Conservation (phyloP, 2,113 vertebrate species). For the Ginglymostoma cirratum region DNA sequence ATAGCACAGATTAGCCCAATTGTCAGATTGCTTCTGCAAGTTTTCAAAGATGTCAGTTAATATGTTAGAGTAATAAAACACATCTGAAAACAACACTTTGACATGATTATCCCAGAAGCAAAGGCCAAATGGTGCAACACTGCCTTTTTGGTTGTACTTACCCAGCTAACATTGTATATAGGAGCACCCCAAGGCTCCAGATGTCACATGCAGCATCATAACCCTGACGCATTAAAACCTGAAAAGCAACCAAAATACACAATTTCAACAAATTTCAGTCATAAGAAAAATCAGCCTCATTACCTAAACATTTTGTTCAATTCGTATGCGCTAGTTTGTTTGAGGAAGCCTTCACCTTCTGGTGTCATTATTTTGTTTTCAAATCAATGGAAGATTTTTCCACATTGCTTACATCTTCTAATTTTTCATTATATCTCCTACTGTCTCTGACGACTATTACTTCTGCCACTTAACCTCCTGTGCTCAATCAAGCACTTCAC, state of each 20-base stretch:
- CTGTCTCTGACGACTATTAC: background rate
- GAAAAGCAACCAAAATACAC: background rate
- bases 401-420: background rate
- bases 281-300: background rate
- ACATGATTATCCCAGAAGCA: background rate
- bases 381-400: background rate
- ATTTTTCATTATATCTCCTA: background rate
- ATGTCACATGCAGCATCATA: slow-evolving; percentile 84
- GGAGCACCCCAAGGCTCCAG: slow-evolving; percentile 79
- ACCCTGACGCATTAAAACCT: slow-evolving; percentile 80
- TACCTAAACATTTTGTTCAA: slow-evolving; percentile 40
- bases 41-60: background rate
- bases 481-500: background rate
- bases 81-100: background rate
- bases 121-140: background rate
- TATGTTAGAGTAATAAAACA: background rate
- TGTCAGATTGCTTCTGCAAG: background rate
- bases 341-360: background rate
- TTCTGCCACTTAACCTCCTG: background rate
- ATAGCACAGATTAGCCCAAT: no score
- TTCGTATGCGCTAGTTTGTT: background rate
- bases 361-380: background rate
- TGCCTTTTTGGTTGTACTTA: slow-evolving; percentile 47
- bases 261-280: background rate
- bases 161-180: slow-evolving; percentile 81